Evolutionary conservation across 2,888 invertebrate genomes (phyloP), one percentile per base, ranked within the genome.

Genomic region (Harpagoxenus sublaevis): DNA sequence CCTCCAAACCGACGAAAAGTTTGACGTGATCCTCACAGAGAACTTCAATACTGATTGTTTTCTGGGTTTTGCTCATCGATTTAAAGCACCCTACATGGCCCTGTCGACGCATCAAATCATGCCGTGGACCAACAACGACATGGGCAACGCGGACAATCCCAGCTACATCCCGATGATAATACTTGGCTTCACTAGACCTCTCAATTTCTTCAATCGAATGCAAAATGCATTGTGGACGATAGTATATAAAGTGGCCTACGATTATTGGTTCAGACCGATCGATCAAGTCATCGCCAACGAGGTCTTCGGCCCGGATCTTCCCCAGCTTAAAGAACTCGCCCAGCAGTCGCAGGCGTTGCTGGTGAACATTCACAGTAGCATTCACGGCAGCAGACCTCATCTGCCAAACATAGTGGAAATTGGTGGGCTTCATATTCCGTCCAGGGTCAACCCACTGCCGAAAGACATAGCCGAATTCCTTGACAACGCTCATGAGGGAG

Each of bases 31-130:
- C 8, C 93, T 98, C 0, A 95, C 96, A 77, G 97, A 98, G 94
- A 96, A 96, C 82, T 98, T 98, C 92, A 97, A 97, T 88, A 96
- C 96, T 71, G 97, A 98, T 92, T 97, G 98, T 92, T 96, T 96
- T 93, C 94, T 97, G 88, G 97, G 96, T 2, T 93, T 98, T 51
- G 96, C 96, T 0, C 95, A 97, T 90, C 96, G 88, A 8, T 95
- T 97, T 18, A 94, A 96, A 63, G 96, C 96, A 0, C 97, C 97
- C 0, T 96, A 96, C 1, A 95, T 97, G 0, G 95, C 95, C 0
- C 90, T 97, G 4, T 96, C 96, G 10, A 84, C 89, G 8, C 90
- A 90, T 63, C 84, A 86, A 57, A 66, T 88, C 39, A 96, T 97
- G 96, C 96, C 97, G 0, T 97, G 96, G 96, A 95, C 96, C 75